phyloP scores from a whole-genome alignment of 2,113 vertebrate genomes.

The Chaetorhynchus papuensis region DNA sequence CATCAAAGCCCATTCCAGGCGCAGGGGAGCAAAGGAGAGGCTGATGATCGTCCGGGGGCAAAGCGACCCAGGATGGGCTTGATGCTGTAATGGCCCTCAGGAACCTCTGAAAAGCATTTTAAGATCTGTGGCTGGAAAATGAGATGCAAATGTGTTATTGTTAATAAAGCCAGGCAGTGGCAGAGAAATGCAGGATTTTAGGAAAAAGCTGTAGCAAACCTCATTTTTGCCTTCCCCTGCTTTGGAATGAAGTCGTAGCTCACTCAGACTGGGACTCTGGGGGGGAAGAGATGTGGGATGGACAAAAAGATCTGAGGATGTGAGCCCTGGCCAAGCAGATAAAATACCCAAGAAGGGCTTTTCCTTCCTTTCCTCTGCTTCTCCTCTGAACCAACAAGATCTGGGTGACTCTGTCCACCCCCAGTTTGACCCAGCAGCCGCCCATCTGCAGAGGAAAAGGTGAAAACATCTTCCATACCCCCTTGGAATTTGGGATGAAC shows the following conservation, averaged over 20 bases:
- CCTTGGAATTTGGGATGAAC: not conserved
- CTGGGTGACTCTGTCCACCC: not conserved
- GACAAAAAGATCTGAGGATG: not conserved
- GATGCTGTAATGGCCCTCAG: not conserved
- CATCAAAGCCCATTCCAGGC: not conserved
- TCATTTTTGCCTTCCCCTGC: not conserved
- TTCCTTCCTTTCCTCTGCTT: not conserved
- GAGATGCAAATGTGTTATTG: not conserved
- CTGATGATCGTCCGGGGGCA: not conserved
- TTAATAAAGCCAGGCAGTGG: not conserved
- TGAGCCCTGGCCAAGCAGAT: not conserved
- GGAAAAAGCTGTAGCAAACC: not conserved
- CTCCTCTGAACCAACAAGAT: not conserved
- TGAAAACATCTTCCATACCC: not conserved
- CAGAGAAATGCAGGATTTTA: not conserved
- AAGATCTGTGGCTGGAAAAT: not conserved
- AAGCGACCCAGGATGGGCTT: not conserved
- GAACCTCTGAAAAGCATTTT: not conserved
- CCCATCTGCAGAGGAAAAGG: not conserved
- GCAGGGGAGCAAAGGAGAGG: not conserved
- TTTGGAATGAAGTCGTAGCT: not conserved
- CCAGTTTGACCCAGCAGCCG: not conserved
- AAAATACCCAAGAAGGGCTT: not conserved
- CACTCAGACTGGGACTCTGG: not conserved
- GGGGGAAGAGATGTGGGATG: not conserved